Conservation (phyloP, 2,888 invertebrate genomes). For the Melinaea menophilus region DNA sequence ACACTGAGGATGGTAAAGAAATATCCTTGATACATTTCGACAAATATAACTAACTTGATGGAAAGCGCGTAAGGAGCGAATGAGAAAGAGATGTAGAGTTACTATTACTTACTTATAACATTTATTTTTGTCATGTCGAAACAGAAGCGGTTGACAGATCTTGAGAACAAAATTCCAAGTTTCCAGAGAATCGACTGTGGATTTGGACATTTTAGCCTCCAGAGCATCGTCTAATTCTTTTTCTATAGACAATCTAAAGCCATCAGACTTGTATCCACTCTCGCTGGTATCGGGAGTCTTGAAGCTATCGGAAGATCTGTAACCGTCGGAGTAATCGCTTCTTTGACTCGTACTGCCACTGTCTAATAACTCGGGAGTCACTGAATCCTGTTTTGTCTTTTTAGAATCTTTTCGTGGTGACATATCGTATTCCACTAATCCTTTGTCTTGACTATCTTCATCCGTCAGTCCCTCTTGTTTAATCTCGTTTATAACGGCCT, state of each 20-base stretch:
- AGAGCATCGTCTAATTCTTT: constrained; percentile 46
- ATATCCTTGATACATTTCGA: too few species aligned
- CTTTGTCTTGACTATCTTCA: constrained; percentile 59
- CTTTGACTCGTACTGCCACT: constrained; percentile 38
- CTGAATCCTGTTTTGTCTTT: constrained; percentile 39
- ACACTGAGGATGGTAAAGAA: too few species aligned
- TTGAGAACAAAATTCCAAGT: constrained; percentile 71
- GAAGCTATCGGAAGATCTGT: constrained; percentile 49
- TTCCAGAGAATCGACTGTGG: constrained; percentile 61
- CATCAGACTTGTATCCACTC: constrained; percentile 44
- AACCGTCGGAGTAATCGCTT: constrained; percentile 53
- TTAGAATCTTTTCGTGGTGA: constrained; percentile 51
- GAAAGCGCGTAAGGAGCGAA: too few species aligned
- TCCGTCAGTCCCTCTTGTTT: constrained; percentile 63
- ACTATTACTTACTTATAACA: constrained; percentile 59
- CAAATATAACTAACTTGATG: too few species aligned
- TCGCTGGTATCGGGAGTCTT: constrained; percentile 49
- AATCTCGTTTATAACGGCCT: constrained; percentile 70
- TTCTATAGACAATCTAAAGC: constrained; percentile 48
- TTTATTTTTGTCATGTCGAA: constrained; percentile 66
- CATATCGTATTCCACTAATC: constrained; percentile 66
- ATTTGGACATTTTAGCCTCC: constrained; percentile 49
- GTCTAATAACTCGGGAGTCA: constrained; percentile 63
- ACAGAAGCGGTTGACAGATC: constrained; percentile 68
- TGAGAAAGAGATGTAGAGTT: background rate